Evolutionary conservation across 2,888 invertebrate genomes (phyloP), one percentile per base, ranked within the genome.

Genomic region (Caenorhabditis sp.): DNA sequence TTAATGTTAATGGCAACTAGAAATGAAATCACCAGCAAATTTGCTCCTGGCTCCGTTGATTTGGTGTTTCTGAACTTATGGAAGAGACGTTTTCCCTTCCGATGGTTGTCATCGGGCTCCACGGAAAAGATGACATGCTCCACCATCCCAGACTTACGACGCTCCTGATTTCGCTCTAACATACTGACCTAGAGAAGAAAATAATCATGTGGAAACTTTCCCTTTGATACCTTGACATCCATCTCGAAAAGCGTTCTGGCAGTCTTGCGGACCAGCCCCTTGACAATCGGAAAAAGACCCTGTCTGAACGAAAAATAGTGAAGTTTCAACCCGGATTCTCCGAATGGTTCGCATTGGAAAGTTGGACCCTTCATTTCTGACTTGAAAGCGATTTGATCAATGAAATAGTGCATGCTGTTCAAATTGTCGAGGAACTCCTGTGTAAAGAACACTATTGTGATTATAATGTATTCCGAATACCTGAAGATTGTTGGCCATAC

Each of bases 321-420:
- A 17, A 87, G 68, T 62, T 85, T 78, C 8, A 82, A 78, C 13
- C 75, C 78, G 4, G 56, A 62, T 15, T 82, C 80, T 26, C 79
- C 79, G 35, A 75, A 74, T 1, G 80, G 62, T 32, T 83, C 83
- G 37, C 83, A 81, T 37, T 81, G 81, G 46, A 87, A 87, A 2
- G 83, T 83, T 0, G 87, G 86, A 8, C 86, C 86, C 22, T 83
- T 80, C 81, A 86, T 86, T 22, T 85, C 84, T 24, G 81, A 82
- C 70, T 85, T 80, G 77, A 87, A 87, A 0, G 86, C 85, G 26
- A 86, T 84, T 48, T 85, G 86, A 70, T 86, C 86, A 53, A 87
- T 86, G 80, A 87, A 87, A 58, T 86, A 87, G 72, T 87, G 87
- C 84, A 87, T 84, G 20, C 86, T 82, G 76, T 84, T 86, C 9